These are phyloP conservation scores for Bucorvus abyssinicus DNA, from an alignment of 2,797 vertebrate genomes.

Conservation along the genomic window DNA sequence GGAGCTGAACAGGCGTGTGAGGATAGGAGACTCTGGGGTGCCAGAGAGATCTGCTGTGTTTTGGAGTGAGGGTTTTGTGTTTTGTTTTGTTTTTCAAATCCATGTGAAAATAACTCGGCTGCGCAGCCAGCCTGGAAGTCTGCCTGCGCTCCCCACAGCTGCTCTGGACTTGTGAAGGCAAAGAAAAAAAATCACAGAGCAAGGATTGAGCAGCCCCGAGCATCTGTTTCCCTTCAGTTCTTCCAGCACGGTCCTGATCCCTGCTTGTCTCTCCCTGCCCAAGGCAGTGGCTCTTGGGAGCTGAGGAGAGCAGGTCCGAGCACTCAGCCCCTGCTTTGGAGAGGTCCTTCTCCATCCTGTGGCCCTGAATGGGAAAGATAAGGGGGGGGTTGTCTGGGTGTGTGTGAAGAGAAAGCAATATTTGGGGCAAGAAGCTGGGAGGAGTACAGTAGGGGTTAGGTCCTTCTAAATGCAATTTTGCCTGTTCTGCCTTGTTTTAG, in stretches of 20 bases:
- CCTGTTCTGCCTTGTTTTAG: not conserved
- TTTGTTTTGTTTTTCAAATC: not conserved
- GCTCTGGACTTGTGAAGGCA: not conserved
- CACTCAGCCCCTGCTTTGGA: not conserved
- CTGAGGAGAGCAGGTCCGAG: not conserved
- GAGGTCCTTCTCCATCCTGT: not conserved
- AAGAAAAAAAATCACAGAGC: not conserved
- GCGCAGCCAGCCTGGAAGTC: not conserved
- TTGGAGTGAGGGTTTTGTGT: not conserved
- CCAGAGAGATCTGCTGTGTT: not conserved
- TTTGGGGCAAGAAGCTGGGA: not conserved
- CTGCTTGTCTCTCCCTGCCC: not conserved
- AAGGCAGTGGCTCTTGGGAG: not conserved
- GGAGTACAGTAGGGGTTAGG: not conserved
- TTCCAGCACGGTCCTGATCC: not conserved
- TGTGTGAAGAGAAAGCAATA: not conserved
- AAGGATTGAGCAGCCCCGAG: not conserved
- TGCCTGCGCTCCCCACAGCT: not conserved
- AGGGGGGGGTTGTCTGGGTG: fast-evolving
- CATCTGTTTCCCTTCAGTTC: not conserved
- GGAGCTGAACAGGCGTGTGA: not conserved
- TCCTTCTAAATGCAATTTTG: not conserved
- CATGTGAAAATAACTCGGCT: not conserved
- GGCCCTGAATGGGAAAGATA: not conserved
- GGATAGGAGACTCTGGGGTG: not conserved